These are phyloP conservation scores for Hydractinia symbiolongicarpus DNA, from an alignment of 30 jellyfish, hydroid and myxozoan genomes.

Conservation along the genomic window DNA sequence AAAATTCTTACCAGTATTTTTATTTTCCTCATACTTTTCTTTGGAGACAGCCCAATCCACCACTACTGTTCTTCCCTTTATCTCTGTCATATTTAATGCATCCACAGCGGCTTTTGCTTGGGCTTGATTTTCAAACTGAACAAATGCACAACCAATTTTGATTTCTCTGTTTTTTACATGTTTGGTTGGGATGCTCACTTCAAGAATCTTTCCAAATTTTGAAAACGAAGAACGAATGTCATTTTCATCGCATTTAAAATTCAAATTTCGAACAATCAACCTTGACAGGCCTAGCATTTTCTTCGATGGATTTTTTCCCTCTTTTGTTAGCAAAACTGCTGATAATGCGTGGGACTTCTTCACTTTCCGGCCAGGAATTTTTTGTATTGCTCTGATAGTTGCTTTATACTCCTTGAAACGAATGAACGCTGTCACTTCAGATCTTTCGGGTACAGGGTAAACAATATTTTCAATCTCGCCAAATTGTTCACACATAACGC, in stretches of 20 bases:
- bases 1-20: slow-evolving; percentile 1
- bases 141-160: slow-evolving; percentile 80
- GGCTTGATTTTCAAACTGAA: slow-evolving; percentile 47
- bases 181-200: slow-evolving; percentile 55
- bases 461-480: slow-evolving; percentile 79
- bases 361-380: slow-evolving; percentile 44
- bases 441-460: slow-evolving; percentile 53
- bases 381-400: slow-evolving; percentile 86
- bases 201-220: slow-evolving; percentile 47
- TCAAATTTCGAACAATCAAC: slow-evolving; percentile 70
- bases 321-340: slow-evolving; percentile 57
- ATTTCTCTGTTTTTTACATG: slow-evolving; percentile 27
- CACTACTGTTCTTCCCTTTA: slow-evolving; percentile 77
- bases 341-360: slow-evolving; percentile 32
- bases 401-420: slow-evolving; percentile 60
- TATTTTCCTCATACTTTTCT: slow-evolving; percentile 44
- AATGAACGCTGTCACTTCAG: slow-evolving; percentile 35
- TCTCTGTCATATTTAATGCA: slow-evolving; percentile 46
- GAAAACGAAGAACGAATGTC: slow-evolving; percentile 38
- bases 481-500: slow-evolving; percentile 42
- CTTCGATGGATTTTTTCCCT: slow-evolving; percentile 45
- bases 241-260: slow-evolving; percentile 60
- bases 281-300: slow-evolving; percentile 40
- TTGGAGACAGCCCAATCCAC: slow-evolving; percentile 94
- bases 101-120: slow-evolving; percentile 71